These are phyloP conservation scores for Synchiropus splendidus DNA, from an alignment of 2,113 vertebrate species.

Conservation along the genomic window DNA sequence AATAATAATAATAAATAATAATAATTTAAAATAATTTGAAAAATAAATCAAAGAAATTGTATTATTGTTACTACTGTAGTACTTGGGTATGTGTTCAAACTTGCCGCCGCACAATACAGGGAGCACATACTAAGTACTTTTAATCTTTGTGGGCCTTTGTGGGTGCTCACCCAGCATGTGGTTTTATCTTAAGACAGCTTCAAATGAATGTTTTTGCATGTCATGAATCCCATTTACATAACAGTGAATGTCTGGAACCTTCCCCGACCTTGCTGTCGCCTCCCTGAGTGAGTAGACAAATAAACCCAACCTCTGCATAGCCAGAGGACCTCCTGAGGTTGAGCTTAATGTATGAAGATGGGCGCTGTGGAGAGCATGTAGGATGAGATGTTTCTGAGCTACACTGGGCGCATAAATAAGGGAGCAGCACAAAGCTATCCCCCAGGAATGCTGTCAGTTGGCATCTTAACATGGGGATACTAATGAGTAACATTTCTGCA, in stretches of 20 bases:
- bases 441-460: conserved; percentile 65
- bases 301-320: conserved; percentile 48
- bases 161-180: conserved; percentile 10
- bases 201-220: conserved; percentile 37
- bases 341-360: conserved; percentile 61
- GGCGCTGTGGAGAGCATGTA: conserved; percentile 54
- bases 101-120: too few relatives aligned
- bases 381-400: conserved; percentile 50
- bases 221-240: conserved; percentile 49
- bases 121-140: conserved; percentile 3
- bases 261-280: conserved; percentile 24
- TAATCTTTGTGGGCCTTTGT: conserved; percentile 22
- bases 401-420: conserved; percentile 55
- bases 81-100: too few relatives aligned
- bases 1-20: too few relatives aligned
- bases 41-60: too few relatives aligned
- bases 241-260: conserved; percentile 44
- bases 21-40: too few relatives aligned
- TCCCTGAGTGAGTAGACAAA: conserved; percentile 51
- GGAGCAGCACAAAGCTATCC: conserved; percentile 58
- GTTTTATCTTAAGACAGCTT: conserved; percentile 35
- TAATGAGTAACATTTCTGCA: conserved; percentile 62
- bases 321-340: conserved; percentile 58
- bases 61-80: too few relatives aligned
- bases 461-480: conserved; percentile 53